Percentiles rank a stretch among this genome's conserved stretches.
These are phyloP conservation scores for Phaenicophaeus curvirostris DNA, from an alignment of 2,797 vertebrate species.

Conservation along the genomic window DNA sequence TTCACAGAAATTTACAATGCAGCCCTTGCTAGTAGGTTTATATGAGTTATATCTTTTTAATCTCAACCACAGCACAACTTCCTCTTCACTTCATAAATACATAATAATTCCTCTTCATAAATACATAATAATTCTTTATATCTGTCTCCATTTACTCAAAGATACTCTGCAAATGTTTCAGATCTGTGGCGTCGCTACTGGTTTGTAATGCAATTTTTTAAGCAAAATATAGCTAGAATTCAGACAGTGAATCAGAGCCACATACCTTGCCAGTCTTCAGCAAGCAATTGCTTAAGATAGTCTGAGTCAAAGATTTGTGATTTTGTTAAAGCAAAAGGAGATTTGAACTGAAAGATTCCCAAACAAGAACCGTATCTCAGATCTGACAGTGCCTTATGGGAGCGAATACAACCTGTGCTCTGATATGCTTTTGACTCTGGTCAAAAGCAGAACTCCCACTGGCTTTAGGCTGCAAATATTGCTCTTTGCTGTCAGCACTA, in stretches of 20 bases:
- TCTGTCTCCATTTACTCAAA: not conserved
- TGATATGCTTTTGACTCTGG: not conserved
- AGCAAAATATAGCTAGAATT: not conserved
- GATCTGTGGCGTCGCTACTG: not conserved
- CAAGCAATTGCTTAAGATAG: not conserved
- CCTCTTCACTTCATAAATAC: not conserved
- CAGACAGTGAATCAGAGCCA: not conserved
- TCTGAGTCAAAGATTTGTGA: not conserved
- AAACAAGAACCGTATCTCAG: not conserved
- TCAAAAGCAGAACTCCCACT: slow-evolving; percentile 26
- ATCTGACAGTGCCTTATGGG: not conserved
- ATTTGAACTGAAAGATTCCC: not conserved
- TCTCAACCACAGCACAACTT: not conserved
- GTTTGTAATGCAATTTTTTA: not conserved
- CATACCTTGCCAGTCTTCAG: not conserved
- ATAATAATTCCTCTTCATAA: not conserved
- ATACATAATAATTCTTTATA: not conserved
- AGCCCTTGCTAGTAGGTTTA: not conserved
- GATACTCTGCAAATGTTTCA: not conserved
- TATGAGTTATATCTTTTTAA: not conserved
- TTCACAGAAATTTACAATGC: not conserved
- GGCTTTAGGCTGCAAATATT: slow-evolving; percentile 4
- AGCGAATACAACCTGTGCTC: not conserved
- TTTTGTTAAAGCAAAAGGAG: not conserved
- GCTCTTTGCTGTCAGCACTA: slow-evolving; percentile 18